Conservation (phyloP, 2,888 invertebrate species). For the Caenorhabditis doughertyi region DNA sequence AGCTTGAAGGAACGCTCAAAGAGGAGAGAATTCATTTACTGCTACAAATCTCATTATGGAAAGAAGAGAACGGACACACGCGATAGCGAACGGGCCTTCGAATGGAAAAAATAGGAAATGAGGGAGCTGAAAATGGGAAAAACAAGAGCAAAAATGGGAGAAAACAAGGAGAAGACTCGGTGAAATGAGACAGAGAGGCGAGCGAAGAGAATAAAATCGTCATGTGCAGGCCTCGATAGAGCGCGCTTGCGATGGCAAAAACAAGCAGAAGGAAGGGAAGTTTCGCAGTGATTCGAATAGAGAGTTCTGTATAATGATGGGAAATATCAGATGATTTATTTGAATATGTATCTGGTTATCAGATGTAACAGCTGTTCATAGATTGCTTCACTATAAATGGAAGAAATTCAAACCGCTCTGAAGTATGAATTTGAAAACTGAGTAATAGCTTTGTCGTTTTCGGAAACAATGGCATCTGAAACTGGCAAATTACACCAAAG, state of each 20-base stretch:
- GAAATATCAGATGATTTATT: not conserved
- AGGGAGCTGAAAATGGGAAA: slow-evolving; percentile 17
- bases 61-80: slow-evolving; percentile 4
- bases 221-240: slow-evolving; percentile 22
- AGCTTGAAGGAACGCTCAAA: not conserved
- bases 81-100: no score
- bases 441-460: not conserved
- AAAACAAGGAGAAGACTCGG: slow-evolving; percentile 20
- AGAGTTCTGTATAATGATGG: not conserved
- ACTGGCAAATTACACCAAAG: slow-evolving; percentile 31
- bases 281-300: not conserved
- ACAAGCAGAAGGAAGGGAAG: not conserved
- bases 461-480: slow-evolving; percentile 37
- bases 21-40: not conserved
- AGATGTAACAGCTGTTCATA: not conserved
- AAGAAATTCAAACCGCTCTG: no score
- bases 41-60: slow-evolving; percentile 21
- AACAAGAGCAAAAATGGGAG: slow-evolving; percentile 3
- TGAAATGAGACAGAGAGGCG: slow-evolving; percentile 23
- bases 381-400: not conserved
- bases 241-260: slow-evolving; percentile 11
- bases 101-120: not conserved
- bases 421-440: not conserved
- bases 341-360: not conserved
- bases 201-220: slow-evolving; percentile 33